These are phyloP conservation scores for Hepsetus odoe DNA, from an alignment of 2,113 vertebrate genomes.

Conservation along the genomic window DNA sequence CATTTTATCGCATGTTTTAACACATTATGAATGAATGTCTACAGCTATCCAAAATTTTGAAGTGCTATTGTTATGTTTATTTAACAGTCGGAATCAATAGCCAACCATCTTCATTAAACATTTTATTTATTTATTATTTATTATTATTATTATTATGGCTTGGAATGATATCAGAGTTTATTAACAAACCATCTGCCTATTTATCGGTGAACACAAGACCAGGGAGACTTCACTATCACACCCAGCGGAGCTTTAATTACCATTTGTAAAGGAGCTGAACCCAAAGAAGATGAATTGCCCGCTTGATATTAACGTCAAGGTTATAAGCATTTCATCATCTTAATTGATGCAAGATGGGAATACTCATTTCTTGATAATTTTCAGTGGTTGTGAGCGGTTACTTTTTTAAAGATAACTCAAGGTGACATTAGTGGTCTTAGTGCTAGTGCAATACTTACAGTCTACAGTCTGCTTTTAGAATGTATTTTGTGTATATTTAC, in stretches of 20 bases:
- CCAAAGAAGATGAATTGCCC: conserved; percentile 6
- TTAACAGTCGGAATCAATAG: too few relatives aligned
- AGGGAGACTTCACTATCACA: not conserved
- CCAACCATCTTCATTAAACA: too few relatives aligned
- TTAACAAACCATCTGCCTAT: not conserved
- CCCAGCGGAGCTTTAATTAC: conserved; percentile 21
- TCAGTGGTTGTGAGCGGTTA: not conserved
- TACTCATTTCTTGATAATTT: conserved; percentile 25
- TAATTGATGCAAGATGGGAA: conserved; percentile 17
- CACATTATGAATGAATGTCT: too few relatives aligned
- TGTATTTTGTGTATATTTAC: conserved; percentile 65
- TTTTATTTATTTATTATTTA: not conserved
- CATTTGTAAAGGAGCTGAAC: conserved; percentile 22
- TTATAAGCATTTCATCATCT: conserved; percentile 11
- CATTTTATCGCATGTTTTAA: too few relatives aligned
- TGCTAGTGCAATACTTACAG: conserved; percentile 39
- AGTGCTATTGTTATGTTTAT: too few relatives aligned
- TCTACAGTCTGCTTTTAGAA: conserved; percentile 62
- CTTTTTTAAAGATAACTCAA: conserved; percentile 51
- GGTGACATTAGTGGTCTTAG: conserved; percentile 69
- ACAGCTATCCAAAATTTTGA: too few relatives aligned
- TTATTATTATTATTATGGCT: not conserved
- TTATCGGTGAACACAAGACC: not conserved
- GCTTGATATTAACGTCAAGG: conserved; percentile 3
- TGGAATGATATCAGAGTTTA: not conserved